These are phyloP conservation scores for Drosophila setosimentum DNA, from an alignment of 2,888 invertebrate species.

Conservation along the genomic window DNA sequence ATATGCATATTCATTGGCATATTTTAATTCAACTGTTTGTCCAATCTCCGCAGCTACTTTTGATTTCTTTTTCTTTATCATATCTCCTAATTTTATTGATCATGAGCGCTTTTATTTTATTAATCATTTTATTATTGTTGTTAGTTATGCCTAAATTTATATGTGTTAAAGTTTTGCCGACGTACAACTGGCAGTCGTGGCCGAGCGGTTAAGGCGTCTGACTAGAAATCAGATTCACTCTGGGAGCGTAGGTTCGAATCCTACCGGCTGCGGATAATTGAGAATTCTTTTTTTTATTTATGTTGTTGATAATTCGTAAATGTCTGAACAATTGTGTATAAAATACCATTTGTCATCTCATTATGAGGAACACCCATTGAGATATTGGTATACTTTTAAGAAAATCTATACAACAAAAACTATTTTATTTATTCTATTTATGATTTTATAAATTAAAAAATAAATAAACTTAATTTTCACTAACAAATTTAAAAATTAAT, in stretches of 20 bases:
- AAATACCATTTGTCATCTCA: background rate
- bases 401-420: background rate
- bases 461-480: background rate
- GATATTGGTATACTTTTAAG: background rate
- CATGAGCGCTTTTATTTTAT: constrained; percentile 12
- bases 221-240: constrained; percentile 88
- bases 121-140: background rate
- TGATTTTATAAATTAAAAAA: background rate
- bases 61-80: constrained; percentile 22
- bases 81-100: constrained; percentile 18
- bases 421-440: background rate
- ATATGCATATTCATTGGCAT: constrained; percentile 2
- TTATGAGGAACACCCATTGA: background rate
- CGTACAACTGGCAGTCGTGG: constrained; percentile 50
- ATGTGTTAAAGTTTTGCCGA: accelerated
- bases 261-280: constrained; percentile 92
- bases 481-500: too few species aligned
- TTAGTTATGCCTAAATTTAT: background rate
- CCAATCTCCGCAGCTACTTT: constrained; percentile 1
- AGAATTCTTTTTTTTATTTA: background rate
- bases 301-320: background rate
- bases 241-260: constrained; percentile 95
- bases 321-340: background rate
- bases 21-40: background rate
- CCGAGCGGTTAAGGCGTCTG: constrained; percentile 72